These are phyloP conservation scores for Rynchops niger DNA, from an alignment of 2,113 vertebrate species.

Conservation along the genomic window DNA sequence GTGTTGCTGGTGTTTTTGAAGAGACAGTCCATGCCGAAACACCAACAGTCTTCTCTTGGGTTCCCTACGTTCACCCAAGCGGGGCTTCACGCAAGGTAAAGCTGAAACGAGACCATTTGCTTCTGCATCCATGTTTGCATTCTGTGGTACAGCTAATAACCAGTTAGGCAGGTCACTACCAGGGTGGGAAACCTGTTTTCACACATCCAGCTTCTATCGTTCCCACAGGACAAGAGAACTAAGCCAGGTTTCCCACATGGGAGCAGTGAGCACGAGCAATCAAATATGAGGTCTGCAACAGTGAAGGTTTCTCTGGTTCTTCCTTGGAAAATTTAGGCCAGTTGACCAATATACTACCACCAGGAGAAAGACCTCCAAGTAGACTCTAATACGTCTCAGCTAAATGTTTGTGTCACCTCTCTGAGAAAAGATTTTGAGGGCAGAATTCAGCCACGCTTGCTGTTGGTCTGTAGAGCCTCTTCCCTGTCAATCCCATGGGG, in stretches of 20 bases:
- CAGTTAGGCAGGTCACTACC: not conserved
- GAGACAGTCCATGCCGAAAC: not conserved
- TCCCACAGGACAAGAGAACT: not conserved
- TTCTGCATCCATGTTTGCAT: not conserved
- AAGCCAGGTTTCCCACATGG: not conserved
- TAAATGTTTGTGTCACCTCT: not conserved
- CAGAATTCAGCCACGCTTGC: not conserved
- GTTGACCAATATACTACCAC: not conserved
- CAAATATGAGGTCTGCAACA: not conserved
- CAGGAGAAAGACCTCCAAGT: not conserved
- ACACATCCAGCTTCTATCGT: not conserved
- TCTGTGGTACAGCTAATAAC: constrained; percentile 2
- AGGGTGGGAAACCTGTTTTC: constrained; percentile 11
- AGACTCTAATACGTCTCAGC: not conserved
- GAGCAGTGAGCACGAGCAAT: not conserved
- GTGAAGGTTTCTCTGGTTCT: not conserved
- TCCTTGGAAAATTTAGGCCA: not conserved
- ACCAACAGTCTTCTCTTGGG: not conserved
- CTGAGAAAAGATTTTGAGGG: not conserved
- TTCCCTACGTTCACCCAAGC: not conserved
- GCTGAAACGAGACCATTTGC: not conserved
- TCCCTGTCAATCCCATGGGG: not conserved
- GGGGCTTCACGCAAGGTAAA: not conserved
- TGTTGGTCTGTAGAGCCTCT: not conserved
- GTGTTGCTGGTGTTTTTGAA: not conserved